phyloP scores from a whole-genome alignment of 2,113 vertebrate genomes.

The Taurulus bubalis region DNA sequence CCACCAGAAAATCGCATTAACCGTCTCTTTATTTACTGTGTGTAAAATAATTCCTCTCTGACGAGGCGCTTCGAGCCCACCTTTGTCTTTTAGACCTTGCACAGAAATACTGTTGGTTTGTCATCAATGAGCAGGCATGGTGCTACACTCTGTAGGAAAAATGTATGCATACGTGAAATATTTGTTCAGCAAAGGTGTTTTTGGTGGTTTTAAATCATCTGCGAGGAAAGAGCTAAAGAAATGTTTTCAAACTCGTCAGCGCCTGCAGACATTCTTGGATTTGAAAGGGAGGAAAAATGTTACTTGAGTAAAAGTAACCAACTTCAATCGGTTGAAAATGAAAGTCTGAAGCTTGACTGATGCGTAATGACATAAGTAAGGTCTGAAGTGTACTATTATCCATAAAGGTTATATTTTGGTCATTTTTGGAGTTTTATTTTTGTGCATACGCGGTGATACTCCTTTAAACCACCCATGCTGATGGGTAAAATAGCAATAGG shows the following conservation, averaged over 20 bases:
- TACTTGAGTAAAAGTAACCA: neutral
- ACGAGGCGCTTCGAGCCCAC: neutral
- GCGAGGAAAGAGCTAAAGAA: neutral
- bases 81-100: neutral
- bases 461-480: slow-evolving; percentile 41
- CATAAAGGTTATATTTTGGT: neutral
- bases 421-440: neutral
- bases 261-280: neutral
- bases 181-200: slow-evolving; percentile 13
- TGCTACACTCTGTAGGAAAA: neutral
- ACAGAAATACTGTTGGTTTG: neutral
- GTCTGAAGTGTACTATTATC: neutral
- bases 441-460: neutral
- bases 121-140: neutral
- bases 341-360: neutral
- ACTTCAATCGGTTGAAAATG: neutral
- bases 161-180: neutral
- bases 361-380: neutral
- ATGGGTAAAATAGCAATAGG: slow-evolving; percentile 23
- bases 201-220: slow-evolving; percentile 9
- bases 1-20: slow-evolving; percentile 60
- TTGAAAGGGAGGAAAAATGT: neutral
- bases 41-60: slow-evolving; percentile 24
- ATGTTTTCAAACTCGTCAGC: slow-evolving; percentile 4
- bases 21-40: slow-evolving; percentile 45